Evolutionary conservation across 2,113 vertebrate genomes (phyloP).

Genomic region (Octodon degus): DNA sequence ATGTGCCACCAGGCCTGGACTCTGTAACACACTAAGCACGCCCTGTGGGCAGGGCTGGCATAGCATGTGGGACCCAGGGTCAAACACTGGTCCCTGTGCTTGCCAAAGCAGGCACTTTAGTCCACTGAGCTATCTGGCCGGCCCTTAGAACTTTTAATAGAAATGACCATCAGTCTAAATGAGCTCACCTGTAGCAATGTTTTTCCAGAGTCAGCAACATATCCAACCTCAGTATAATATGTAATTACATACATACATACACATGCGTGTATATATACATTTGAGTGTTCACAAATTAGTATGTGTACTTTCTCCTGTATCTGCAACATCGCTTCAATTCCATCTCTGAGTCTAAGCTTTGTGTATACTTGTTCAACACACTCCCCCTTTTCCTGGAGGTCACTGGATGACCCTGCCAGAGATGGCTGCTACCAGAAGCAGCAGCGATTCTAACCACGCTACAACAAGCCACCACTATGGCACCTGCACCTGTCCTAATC

Average conservation of each 20-base stretch:
- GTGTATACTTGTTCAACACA: not conserved
- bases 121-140: too few species aligned
- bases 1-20: too few species aligned
- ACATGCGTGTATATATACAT: not conserved
- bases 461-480: not conserved
- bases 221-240: constrained; percentile 1
- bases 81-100: too few species aligned
- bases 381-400: too few species aligned
- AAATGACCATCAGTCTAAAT: not conserved
- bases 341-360: not conserved
- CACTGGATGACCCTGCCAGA: not conserved
- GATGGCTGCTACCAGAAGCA: not conserved
- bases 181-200: not conserved
- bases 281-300: not conserved
- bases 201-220: not conserved
- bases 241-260: not conserved
- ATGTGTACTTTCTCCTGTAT: not conserved
- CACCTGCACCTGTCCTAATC: not conserved
- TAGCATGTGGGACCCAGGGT: too few species aligned
- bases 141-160: not conserved
- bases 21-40: too few species aligned
- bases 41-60: too few species aligned
- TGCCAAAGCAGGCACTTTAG: too few species aligned
- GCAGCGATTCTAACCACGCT: not conserved
- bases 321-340: not conserved